Base-by-base conservation (phyloP, 2,888 invertebrate species). In the Nineta flava region DNA sequence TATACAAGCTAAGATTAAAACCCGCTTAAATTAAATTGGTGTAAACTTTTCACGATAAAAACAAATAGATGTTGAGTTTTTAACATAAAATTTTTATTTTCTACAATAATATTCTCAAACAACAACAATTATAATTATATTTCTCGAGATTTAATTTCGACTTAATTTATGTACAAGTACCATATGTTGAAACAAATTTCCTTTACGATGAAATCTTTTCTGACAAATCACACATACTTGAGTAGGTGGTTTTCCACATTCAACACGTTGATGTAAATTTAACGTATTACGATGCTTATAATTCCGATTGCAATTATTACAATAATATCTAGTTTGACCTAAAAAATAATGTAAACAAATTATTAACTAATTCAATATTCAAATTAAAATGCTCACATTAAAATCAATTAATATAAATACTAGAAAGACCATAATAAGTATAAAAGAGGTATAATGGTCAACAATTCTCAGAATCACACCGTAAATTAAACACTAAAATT, bases 261-360 rank as follows among this genome's bases (percentile, higher is more conserved):
- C 75, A 55, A 69, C 66, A 48, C 67, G 68, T 53, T 72, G 57
- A 55, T 75, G 75, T 10, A 72, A 67, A 52, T 67, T 67, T 55
- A 75, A 65, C 57, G 73, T 73, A 55, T 71, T 67, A 53, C 71
- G 65, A 62, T 73, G 71, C 13, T 70, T 68, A 56, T 75, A 75
- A 43, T 62, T 63, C 55, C 73, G 73, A 46, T 67, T 66, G 57
- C 75, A 75, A 2, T 65, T 65, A 2, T 70, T 70, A 56, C 75
- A 74, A 13, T 65, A 59, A 31, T 26, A 26, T 26, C 26, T 26
- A 3, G 7, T 26, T 26, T 26, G 26, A 6, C 26, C 26, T 26
- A 26, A 26, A 26, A 26, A 26, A 26, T 26, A 26, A 26, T 26
- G 26, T 26, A 26, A 2, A 26, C 26, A 26, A 26, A 26, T 26